Evolutionary conservation across 1,140 invertebrate species (phyloP), one percentile per base, ranked within the genome.

Genomic region (Coelopa frigida): DNA sequence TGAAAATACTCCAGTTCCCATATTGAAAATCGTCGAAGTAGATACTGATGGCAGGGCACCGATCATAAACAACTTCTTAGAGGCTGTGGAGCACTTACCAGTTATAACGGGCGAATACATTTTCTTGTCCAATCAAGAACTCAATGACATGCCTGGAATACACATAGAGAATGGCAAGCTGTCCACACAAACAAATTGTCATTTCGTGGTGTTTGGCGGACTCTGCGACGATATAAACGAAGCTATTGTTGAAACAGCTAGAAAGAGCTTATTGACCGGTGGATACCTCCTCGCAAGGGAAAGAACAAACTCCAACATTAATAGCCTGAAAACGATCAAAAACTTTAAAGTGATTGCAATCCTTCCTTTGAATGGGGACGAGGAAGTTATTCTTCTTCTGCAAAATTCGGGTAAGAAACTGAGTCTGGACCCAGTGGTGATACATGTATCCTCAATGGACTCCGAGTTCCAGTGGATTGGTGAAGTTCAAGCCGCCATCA

Each of bases 1-100:
- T 1, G 93, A 96, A 62, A 94, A 93, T 66, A 63, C 78, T 22
- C 61, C 75, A 20, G 71, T 69, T 0, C 73, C 77, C 18, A 85
- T 83, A 68, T 72, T 94, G 0, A 87, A 84, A 53, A 75, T 81
- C 3, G 71, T 89, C 7, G 72, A 76, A 52, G 73, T 77, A 14
- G 71, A 75, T 36, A 53, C 66, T 22, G 53, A 71, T 42, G 51
- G 49, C 5, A 55, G 72, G 5, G 49, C 74, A 44, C 66, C 75
- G 0, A 46, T 80, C 0, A 69, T 77, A 1, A 75, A 76, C 11
- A 48, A 74, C 10, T 70, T 87, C 5, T 58, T 70, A 27, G 75
- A 78, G 1, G 59, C 76, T 3, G 63, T 85, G 2, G 75, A 70
- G 36, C 77, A 84, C 51, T 58, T 80, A 20, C 80, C 83, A 8